Evolutionary conservation across 2,888 invertebrate genomes (phyloP).

Genomic region (Orgyia antiqua): DNA sequence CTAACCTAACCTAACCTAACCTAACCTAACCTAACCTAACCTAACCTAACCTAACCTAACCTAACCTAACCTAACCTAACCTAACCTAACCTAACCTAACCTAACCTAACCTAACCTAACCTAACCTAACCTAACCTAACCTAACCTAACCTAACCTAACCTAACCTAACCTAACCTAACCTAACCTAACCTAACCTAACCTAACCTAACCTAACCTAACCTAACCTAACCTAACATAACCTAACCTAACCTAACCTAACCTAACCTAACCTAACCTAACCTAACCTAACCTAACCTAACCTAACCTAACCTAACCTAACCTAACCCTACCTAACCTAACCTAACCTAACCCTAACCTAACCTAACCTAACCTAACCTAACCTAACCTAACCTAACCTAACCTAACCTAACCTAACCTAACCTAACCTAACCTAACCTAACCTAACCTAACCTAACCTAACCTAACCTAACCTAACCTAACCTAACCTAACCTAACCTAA

Average conservation of each 20-base stretch:
- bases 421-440: conserved; percentile 7
- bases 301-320: conserved; percentile 7
- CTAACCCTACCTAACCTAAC: conserved; percentile 6
- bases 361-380: conserved; percentile 7
- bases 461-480: conserved; percentile 8
- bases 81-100: conserved; percentile 3
- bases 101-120: conserved; percentile 3
- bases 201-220: conserved; percentile 8
- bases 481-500: conserved; percentile 8
- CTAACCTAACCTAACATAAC: conserved; percentile 6
- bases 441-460: conserved; percentile 8
- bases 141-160: conserved; percentile 7
- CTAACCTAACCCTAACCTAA: conserved; percentile 4
- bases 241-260: conserved; percentile 7
- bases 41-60: conserved; percentile 3
- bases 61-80: conserved; percentile 3
- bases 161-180: conserved; percentile 7
- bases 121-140: conserved; percentile 3
- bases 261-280: conserved; percentile 7
- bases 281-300: conserved; percentile 7
- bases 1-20: conserved; percentile 3
- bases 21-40: conserved; percentile 3
- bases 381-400: conserved; percentile 8
- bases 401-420: conserved; percentile 8
- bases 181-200: conserved; percentile 7